A percentile compares a stretch with the other conserved stretches of the same genome.
Conservation (phyloP, 2,113 vertebrate genomes). For the Polypterus senegalus region DNA sequence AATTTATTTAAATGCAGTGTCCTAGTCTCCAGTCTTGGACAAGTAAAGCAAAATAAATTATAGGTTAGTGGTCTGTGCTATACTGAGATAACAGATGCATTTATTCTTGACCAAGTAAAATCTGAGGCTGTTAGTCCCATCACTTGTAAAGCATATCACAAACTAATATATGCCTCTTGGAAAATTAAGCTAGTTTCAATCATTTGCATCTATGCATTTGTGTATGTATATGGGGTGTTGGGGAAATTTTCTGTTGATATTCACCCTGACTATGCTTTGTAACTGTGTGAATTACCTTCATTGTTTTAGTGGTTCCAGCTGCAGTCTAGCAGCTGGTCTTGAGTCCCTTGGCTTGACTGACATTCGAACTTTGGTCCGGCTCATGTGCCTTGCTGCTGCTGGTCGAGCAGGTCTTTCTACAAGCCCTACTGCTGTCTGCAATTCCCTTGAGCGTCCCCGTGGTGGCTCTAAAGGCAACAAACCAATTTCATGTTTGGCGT, state of each 20-base stretch:
- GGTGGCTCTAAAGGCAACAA: slow-evolving; percentile 74
- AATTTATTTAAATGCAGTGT: background rate
- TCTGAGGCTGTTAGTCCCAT: too few relatives aligned
- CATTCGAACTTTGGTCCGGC: slow-evolving; percentile 82
- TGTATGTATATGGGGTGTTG: too few relatives aligned
- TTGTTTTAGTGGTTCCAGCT: slow-evolving; percentile 77
- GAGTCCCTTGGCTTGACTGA: slow-evolving; percentile 89
- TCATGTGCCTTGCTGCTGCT: slow-evolving; percentile 92
- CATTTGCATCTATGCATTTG: too few relatives aligned
- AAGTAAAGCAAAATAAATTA: too few relatives aligned
- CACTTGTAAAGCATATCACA: too few relatives aligned
- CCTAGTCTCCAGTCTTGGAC: background rate
- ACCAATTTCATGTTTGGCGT: slow-evolving; percentile 90
- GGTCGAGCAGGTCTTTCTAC: slow-evolving; percentile 89
- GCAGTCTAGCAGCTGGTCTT: slow-evolving; percentile 92
- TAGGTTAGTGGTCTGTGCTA: too few relatives aligned
- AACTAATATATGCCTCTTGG: too few relatives aligned
- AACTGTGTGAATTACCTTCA: background rate
- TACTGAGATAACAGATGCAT: too few relatives aligned
- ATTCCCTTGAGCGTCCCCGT: slow-evolving; percentile 59
- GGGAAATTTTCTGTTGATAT: background rate
- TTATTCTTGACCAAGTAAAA: too few relatives aligned
- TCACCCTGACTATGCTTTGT: too few relatives aligned
- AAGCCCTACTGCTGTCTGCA: slow-evolving; percentile 39
- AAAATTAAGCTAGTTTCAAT: too few relatives aligned